These are phyloP conservation scores for Leptopilina clavipes DNA, from an alignment of 1,140 invertebrate genomes.

Conservation along the genomic window DNA sequence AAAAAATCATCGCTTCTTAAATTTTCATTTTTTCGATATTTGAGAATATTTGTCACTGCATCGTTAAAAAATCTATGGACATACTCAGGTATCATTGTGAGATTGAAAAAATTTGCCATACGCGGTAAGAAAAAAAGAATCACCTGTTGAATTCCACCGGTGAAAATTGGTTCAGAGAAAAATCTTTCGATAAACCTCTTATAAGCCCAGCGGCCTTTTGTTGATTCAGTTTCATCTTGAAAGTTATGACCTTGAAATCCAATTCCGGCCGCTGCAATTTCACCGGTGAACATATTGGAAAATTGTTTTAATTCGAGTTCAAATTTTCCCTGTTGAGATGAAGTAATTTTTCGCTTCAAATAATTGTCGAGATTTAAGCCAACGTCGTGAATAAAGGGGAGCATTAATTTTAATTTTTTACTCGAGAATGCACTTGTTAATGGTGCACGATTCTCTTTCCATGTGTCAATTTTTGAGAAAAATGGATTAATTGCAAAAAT, in stretches of 20 bases:
- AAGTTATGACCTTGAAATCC: constrained; percentile 66
- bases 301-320: constrained; percentile 63
- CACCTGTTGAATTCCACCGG: neutral
- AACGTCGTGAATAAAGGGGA: constrained; percentile 26
- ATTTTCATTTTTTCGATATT: constrained; percentile 16
- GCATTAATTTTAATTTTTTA: constrained; percentile 49
- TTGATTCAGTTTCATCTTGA: constrained; percentile 42
- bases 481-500: constrained; percentile 61
- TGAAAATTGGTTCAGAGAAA: constrained; percentile 12
- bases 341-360: neutral
- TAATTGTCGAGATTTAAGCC: constrained; percentile 47
- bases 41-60: constrained; percentile 29
- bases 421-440: constrained; percentile 48
- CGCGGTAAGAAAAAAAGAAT: neutral
- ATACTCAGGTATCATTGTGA: neutral
- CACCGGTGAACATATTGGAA: constrained; percentile 71
- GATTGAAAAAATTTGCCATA: neutral
- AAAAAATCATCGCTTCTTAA: constrained; percentile 39
- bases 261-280: constrained; percentile 73
- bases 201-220: constrained; percentile 49
- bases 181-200: neutral
- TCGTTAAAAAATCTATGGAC: constrained; percentile 13
- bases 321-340: neutral
- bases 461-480: constrained; percentile 54
- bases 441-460: constrained; percentile 45